Conservation (phyloP, 2,113 vertebrate genomes). For the Zosterops pallidus region DNA sequence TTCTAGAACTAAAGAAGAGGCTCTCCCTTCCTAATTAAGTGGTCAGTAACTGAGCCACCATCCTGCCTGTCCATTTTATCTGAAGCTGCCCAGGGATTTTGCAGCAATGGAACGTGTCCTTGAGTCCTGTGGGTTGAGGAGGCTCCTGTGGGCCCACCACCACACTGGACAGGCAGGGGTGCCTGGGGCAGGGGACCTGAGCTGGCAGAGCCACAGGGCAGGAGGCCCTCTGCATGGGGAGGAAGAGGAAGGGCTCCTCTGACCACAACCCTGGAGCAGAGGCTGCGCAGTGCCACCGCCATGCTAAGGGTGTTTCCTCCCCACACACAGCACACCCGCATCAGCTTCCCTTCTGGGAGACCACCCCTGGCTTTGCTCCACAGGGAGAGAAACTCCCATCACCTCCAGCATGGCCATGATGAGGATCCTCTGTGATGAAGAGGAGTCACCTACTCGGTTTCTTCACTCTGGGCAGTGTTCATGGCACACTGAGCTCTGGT, state of each 20-base stretch:
- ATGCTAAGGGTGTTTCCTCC: accelerated
- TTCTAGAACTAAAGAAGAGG: background rate
- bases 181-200: background rate
- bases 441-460: background rate
- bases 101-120: background rate
- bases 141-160: background rate
- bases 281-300: accelerated
- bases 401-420: background rate
- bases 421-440: background rate
- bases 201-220: background rate
- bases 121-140: accelerated
- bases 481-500: background rate
- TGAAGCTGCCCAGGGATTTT: background rate
- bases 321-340: accelerated
- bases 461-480: accelerated
- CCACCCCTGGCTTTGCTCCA: background rate
- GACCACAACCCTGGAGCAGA: accelerated
- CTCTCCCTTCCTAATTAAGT: background rate
- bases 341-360: accelerated
- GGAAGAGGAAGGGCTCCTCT: background rate
- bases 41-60: background rate
- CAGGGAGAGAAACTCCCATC: accelerated
- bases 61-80: background rate
- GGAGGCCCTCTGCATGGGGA: accelerated
- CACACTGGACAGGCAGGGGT: accelerated